phyloP scores from a whole-genome alignment of 2,888 invertebrate species.

The Hypselothyrea guttata region DNA sequence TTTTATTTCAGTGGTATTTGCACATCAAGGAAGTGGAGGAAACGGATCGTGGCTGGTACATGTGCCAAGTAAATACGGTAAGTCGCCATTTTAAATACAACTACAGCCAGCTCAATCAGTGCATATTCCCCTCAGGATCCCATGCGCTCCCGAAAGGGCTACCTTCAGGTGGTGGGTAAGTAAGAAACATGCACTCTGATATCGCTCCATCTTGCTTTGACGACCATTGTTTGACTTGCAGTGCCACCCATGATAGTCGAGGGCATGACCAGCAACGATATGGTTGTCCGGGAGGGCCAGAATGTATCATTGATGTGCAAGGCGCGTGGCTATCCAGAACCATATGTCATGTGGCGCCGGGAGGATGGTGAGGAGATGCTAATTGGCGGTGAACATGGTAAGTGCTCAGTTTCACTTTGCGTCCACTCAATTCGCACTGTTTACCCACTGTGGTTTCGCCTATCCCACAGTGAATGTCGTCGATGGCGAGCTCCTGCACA shows the following conservation, averaged over 20 bases:
- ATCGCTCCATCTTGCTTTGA: not conserved
- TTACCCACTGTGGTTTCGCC: constrained; percentile 13
- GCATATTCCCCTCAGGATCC: constrained; percentile 85
- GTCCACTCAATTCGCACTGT: constrained; percentile 7
- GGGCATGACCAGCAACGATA: constrained; percentile 94
- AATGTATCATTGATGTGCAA: constrained; percentile 94
- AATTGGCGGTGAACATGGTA: constrained; percentile 94
- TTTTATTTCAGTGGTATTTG: constrained; percentile 88
- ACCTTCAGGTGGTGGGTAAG: constrained; percentile 95
- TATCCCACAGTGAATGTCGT: constrained; percentile 89
- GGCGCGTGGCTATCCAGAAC: constrained; percentile 94
- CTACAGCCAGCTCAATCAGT: not conserved
- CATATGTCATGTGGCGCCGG: constrained; percentile 95
- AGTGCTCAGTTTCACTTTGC: constrained; percentile 63
- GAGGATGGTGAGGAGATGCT: constrained; percentile 95
- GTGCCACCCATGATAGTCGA: constrained; percentile 96
- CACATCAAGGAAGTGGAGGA: constrained; percentile 94
- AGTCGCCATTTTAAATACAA: not conserved
- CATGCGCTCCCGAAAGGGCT: constrained; percentile 95
- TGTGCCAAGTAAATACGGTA: constrained; percentile 94
- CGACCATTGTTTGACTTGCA: constrained; percentile 79
- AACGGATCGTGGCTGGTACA: constrained; percentile 94
- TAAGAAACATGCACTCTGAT: constrained; percentile 40
- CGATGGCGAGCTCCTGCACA: constrained; percentile 92
- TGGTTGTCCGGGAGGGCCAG: constrained; percentile 94